Evolutionary conservation across 2,113 vertebrate species (phyloP).

Genomic region (Copsychus sechellarum): DNA sequence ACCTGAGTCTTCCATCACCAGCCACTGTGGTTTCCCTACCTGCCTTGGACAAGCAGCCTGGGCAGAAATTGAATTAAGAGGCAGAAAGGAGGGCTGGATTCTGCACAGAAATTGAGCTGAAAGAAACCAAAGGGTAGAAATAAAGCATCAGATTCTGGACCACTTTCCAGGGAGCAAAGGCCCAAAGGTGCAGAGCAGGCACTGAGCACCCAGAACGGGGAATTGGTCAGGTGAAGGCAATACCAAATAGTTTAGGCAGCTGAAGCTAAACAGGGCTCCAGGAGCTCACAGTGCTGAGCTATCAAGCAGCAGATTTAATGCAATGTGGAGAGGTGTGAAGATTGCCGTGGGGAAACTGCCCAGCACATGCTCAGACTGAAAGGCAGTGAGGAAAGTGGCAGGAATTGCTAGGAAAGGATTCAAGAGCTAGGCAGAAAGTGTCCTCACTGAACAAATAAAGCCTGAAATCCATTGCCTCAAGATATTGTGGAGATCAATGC

Average conservation of each 20-base stretch:
- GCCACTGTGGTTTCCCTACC: neutral
- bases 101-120: neutral
- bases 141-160: neutral
- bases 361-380: neutral
- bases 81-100: neutral
- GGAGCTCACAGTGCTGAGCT: neutral
- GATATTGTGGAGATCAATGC: fast-evolving
- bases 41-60: neutral
- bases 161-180: neutral
- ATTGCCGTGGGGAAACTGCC: neutral
- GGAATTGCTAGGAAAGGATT: neutral
- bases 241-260: neutral
- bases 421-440: neutral
- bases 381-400: neutral
- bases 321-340: neutral
- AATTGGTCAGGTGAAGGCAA: neutral
- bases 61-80: neutral
- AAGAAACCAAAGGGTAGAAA: neutral
- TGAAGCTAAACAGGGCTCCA: neutral
- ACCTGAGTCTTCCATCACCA: neutral
- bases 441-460: neutral
- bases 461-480: neutral
- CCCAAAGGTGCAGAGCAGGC: neutral
- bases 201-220: neutral
- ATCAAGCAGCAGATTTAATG: neutral